phyloP scores from a whole-genome alignment of 2,888 invertebrate species.

The Phyllotreta striolata region DNA sequence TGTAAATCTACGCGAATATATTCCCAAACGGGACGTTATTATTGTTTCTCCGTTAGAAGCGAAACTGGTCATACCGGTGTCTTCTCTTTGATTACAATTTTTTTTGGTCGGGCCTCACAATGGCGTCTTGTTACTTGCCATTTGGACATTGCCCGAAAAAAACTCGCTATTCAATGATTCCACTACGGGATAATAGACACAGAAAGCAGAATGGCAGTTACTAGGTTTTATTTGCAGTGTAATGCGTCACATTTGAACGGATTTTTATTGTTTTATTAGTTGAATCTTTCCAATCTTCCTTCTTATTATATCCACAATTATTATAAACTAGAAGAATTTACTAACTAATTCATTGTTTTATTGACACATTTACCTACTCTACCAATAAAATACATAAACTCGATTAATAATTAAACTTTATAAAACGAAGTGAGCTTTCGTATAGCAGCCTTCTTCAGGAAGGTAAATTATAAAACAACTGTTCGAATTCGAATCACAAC shows the following conservation, averaged over 20 bases:
- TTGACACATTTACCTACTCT: conserved; percentile 5
- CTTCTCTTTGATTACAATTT: conserved; percentile 33
- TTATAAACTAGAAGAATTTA: background rate
- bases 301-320: too few relatives aligned
- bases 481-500: too few relatives aligned
- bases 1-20: conserved; percentile 45
- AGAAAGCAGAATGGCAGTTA: conserved; percentile 38
- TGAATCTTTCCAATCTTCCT: too few relatives aligned
- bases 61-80: conserved; percentile 48
- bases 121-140: conserved; percentile 42
- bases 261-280: too few relatives aligned
- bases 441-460: too few relatives aligned
- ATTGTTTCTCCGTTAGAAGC: conserved; percentile 39
- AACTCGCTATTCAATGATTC: conserved; percentile 31
- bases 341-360: background rate
- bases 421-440: too few relatives aligned
- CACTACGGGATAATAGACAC: conserved; percentile 30
- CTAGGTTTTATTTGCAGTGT: conserved; percentile 34
- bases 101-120: conserved; percentile 30
- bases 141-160: conserved; percentile 44
- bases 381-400: background rate
- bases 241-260: background rate
- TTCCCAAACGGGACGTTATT: conserved; percentile 46
- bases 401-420: conserved; percentile 1
- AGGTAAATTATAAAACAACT: too few relatives aligned